Percentiles rank a stretch among this genome's conserved stretches.
These are phyloP conservation scores for Ophiothrix spiculata DNA, from an alignment of 35 echinoderm and acorn worm genomes.

Conservation along the genomic window DNA sequence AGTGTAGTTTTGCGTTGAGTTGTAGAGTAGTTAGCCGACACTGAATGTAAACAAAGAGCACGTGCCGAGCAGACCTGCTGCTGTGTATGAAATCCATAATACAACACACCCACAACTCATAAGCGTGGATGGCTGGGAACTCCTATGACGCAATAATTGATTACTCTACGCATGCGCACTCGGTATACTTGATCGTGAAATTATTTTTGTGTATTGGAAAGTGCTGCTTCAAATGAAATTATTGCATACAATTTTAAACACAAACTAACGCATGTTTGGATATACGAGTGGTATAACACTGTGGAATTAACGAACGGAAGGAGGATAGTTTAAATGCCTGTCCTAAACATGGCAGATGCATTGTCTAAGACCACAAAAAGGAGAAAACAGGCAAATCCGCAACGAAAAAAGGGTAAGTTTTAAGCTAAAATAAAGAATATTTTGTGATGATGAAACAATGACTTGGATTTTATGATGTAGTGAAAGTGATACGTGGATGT, in stretches of 20 bases:
- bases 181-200: no score
- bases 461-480: neutral
- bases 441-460: no score
- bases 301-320: neutral
- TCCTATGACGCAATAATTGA: neutral
- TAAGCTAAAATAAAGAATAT: neutral
- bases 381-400: neutral
- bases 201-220: no score
- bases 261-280: neutral
- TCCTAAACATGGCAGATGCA: neutral
- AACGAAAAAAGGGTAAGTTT: neutral
- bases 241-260: no score
- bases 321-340: constrained; percentile 3
- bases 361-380: neutral
- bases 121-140: neutral
- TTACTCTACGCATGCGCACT: neutral
- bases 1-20: neutral
- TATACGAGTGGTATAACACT: neutral
- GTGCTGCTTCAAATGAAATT: no score
- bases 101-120: neutral
- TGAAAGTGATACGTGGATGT: neutral
- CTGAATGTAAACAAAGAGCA: constrained; percentile 10
- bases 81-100: neutral
- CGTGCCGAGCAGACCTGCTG: neutral
- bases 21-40: neutral